Conservation (phyloP, 92 coral and sea anemone species). For the Umimayanthus chanpuru region DNA sequence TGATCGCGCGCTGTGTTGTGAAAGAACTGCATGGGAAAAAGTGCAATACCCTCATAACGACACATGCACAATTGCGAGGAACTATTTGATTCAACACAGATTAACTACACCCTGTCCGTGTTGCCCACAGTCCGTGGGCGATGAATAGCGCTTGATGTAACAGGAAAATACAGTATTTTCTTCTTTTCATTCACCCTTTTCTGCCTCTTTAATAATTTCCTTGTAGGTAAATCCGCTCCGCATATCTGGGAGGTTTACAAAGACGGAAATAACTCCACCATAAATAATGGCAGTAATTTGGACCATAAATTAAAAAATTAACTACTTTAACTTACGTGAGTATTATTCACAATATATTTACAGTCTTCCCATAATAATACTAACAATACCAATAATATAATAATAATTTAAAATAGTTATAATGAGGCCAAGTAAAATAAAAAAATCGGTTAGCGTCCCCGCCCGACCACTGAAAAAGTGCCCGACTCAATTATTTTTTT, state of each 20-base stretch:
- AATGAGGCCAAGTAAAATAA: no score
- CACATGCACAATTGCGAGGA: constrained; percentile 27
- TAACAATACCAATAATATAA: no score
- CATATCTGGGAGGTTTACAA: constrained; percentile 2
- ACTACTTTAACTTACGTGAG: constrained; percentile 37
- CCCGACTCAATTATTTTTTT: no score
- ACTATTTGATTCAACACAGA: not conserved
- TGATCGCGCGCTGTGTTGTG: not conserved
- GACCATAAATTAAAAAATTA: constrained; percentile 39
- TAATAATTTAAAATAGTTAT: no score
- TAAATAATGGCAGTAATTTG: constrained; percentile 20
- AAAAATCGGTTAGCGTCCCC: no score
- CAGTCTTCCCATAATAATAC: not conserved
- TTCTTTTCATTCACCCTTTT: not conserved
- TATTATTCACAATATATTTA: constrained; percentile 39
- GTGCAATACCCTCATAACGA: not conserved
- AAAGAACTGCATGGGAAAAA: not conserved
- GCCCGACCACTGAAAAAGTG: no score
- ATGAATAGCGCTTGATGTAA: not conserved
- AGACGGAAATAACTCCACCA: constrained; percentile 22
- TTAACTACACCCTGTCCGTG: not conserved
- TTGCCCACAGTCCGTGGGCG: not conserved
- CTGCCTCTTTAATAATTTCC: constrained; percentile 16
- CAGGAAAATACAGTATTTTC: not conserved
- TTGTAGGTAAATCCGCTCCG: constrained; percentile 12